Conservation (phyloP, 2,888 invertebrate genomes). For the Rambutsinella grinnellia region DNA sequence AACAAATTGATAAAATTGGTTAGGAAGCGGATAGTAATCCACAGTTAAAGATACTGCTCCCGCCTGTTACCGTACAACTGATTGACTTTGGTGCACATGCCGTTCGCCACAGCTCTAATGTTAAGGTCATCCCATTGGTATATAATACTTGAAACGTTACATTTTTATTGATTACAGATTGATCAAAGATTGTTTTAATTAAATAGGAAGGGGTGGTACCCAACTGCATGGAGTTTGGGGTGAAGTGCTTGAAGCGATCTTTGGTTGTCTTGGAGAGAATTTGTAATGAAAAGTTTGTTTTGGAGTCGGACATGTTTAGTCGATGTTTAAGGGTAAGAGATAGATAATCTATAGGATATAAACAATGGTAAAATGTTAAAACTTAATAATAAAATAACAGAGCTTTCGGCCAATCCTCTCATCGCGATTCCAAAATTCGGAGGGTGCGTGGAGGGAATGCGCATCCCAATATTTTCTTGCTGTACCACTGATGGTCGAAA, state of each 20-base stretch:
- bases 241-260: constrained; percentile 62
- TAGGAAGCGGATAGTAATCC: constrained; percentile 56
- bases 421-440: constrained; percentile 63
- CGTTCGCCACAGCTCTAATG: constrained; percentile 56
- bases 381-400: constrained; percentile 31
- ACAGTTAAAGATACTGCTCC: constrained; percentile 53
- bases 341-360: no score
- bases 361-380: no score
- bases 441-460: constrained; percentile 64
- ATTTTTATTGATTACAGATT: neutral
- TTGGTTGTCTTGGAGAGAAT: constrained; percentile 55
- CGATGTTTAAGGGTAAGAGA: constrained; percentile 40
- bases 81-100: constrained; percentile 65
- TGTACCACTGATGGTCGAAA: constrained; percentile 61
- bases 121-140: constrained; percentile 63
- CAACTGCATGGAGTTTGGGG: constrained; percentile 66
- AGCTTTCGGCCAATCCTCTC: constrained; percentile 64
- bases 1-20: neutral
- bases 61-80: constrained; percentile 62
- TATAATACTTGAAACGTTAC: neutral
- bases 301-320: constrained; percentile 57
- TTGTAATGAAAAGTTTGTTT: constrained; percentile 57
- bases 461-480: constrained; percentile 63
- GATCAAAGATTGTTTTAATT: neutral
- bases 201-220: constrained; percentile 64